These are phyloP conservation scores for Hyperoplus lanceolatus DNA, from an alignment of 2,797 vertebrate species.

Conservation along the genomic window DNA sequence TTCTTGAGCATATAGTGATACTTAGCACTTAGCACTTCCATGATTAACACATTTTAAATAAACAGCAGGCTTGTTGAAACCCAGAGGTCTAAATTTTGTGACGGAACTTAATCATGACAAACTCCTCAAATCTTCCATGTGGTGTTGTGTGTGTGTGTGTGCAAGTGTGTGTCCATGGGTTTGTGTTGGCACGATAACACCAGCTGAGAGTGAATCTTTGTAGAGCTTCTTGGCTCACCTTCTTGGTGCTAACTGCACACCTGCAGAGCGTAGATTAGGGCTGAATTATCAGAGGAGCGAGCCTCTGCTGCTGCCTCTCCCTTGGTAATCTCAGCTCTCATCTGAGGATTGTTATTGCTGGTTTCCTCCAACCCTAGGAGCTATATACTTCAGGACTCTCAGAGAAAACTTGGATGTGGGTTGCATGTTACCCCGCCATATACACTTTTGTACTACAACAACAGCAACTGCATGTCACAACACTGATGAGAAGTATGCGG, in stretches of 20 bases:
- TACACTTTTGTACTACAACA: slow-evolving; percentile 38
- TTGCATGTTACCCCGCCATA: slow-evolving; percentile 50
- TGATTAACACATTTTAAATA: background rate
- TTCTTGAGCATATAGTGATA: background rate
- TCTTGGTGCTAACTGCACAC: slow-evolving; percentile 70
- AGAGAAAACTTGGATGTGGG: slow-evolving; percentile 58
- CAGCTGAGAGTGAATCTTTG: slow-evolving; percentile 71
- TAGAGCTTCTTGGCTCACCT: slow-evolving; percentile 61
- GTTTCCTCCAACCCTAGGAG: slow-evolving; percentile 65
- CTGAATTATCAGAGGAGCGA: slow-evolving; percentile 74
- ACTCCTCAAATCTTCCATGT: slow-evolving; percentile 23
- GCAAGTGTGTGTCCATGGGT: slow-evolving; percentile 34
- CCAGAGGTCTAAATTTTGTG: background rate
- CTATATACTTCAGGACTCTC: slow-evolving; percentile 49
- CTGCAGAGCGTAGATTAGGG: slow-evolving; percentile 82
- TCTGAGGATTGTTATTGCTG: slow-evolving; percentile 77
- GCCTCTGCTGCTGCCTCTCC: slow-evolving; percentile 64
- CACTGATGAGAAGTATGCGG: background rate
- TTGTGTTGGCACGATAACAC: slow-evolving; percentile 57
- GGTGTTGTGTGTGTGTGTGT: slow-evolving; percentile 38
- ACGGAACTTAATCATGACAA: slow-evolving; percentile 26
- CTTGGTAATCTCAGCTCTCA: slow-evolving; percentile 77
- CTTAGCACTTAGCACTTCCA: background rate
- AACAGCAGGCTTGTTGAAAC: background rate
- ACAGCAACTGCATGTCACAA: slow-evolving; percentile 3